phyloP scores from a whole-genome alignment of 2,113 vertebrate genomes.

The Bufo bufo region DNA sequence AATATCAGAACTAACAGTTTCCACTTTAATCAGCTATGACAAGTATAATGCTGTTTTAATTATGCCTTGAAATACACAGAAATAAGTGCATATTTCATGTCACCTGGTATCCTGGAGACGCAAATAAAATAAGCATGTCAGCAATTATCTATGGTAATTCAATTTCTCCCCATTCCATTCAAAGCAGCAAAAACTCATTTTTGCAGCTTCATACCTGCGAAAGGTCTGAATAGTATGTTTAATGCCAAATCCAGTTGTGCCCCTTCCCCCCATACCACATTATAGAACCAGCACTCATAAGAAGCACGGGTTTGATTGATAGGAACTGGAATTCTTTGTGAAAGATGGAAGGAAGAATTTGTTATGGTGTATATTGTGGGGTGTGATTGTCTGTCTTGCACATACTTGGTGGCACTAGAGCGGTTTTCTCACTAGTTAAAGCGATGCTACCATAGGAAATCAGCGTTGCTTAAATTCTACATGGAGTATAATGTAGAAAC shows the following conservation, averaged over 20 bases:
- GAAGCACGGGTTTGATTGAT: not conserved
- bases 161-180: not conserved
- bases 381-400: conserved; percentile 5
- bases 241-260: not conserved
- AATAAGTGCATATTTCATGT: conserved; percentile 9
- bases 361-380: not conserved
- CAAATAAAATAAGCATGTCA: not conserved
- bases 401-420: not conserved
- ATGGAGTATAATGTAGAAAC: not conserved
- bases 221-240: not conserved
- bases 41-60: conserved; percentile 2
- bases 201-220: not conserved
- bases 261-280: not conserved
- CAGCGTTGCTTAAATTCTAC: not conserved
- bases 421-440: not conserved
- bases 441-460: not conserved
- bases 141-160: not conserved
- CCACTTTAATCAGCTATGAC: not conserved
- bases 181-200: not conserved
- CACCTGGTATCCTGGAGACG: not conserved
- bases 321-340: conserved; percentile 7
- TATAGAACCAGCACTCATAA: conserved; percentile 2
- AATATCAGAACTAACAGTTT: not conserved
- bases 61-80: not conserved
- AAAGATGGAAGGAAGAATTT: not conserved